These are phyloP conservation scores for Diadema setosum DNA, from an alignment of 35 echinoderm and acorn worm species.

Conservation along the genomic window DNA sequence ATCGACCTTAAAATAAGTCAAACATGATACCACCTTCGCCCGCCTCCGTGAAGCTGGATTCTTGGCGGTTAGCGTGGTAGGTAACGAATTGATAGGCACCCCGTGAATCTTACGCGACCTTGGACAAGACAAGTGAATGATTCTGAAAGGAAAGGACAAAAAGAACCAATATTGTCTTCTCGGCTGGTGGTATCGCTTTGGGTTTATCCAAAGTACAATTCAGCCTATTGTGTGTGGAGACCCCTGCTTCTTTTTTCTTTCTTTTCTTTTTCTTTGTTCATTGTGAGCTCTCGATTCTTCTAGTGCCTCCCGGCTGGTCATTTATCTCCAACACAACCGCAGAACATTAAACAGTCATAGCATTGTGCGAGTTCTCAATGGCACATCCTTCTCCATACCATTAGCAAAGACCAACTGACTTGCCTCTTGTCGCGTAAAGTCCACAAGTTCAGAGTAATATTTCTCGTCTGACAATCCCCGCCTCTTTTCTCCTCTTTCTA, in stretches of 20 bases:
- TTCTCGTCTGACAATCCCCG: not conserved
- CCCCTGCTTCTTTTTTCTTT: too few species aligned
- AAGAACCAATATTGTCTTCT: not conserved
- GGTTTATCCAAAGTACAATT: not conserved
- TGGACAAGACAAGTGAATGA: too few species aligned
- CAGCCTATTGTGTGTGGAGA: not conserved
- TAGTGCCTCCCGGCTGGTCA: not conserved
- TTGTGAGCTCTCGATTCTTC: too few species aligned
- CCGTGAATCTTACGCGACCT: too few species aligned
- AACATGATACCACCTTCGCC: too few species aligned
- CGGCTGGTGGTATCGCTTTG: not conserved
- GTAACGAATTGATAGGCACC: too few species aligned
- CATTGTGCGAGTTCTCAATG: not conserved
- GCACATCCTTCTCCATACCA: not conserved
- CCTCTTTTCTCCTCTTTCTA: too few species aligned
- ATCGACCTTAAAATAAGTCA: too few species aligned
- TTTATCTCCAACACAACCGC: not conserved
- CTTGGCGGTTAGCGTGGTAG: too few species aligned
- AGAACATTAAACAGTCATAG: not conserved
- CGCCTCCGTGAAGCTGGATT: too few species aligned
- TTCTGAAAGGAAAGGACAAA: not conserved
- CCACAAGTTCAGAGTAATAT: not conserved
- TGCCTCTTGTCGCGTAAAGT: too few species aligned
- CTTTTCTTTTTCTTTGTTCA: too few species aligned
- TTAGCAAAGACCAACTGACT: not conserved